Evolutionary conservation across 2,113 vertebrate species (phyloP).

Genomic region (Caloenas nicobarica): DNA sequence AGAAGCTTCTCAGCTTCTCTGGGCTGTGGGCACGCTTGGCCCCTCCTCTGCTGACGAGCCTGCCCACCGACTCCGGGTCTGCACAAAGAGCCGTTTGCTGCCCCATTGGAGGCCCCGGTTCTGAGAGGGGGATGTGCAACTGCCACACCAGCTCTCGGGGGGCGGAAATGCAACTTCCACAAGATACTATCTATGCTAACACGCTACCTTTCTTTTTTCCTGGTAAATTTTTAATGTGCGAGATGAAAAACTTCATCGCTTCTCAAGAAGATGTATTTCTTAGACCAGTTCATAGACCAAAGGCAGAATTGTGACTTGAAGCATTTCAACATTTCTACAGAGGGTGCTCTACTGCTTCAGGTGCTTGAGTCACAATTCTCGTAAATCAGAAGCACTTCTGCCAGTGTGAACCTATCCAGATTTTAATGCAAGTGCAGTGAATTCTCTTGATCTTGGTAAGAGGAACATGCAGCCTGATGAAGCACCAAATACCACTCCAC

Average conservation of each 20-base stretch:
- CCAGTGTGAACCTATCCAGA: neutral
- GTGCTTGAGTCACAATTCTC: neutral
- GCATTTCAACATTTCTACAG: neutral
- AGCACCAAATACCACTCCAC: neutral
- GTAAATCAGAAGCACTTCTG: neutral
- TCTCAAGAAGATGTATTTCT: neutral
- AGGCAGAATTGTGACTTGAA: neutral
- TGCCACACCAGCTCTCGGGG: no score
- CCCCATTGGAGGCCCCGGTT: no score
- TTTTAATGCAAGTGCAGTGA: neutral
- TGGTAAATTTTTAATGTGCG: neutral
- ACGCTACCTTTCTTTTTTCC: neutral
- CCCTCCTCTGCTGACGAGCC: no score
- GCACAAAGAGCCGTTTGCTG: no score
- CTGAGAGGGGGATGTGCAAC: no score
- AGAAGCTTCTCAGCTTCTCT: no score
- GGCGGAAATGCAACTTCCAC: no score
- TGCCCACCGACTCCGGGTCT: no score
- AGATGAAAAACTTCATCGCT: neutral
- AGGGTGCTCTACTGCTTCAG: neutral
- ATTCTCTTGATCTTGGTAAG: neutral
- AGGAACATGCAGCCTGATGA: rapidly evolving
- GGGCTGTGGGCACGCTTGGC: no score
- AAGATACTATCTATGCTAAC: neutral
- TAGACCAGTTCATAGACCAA: neutral